Evolutionary conservation across 2,797 vertebrate species (phyloP).

Genomic region (Melanotaenia boesemani): DNA sequence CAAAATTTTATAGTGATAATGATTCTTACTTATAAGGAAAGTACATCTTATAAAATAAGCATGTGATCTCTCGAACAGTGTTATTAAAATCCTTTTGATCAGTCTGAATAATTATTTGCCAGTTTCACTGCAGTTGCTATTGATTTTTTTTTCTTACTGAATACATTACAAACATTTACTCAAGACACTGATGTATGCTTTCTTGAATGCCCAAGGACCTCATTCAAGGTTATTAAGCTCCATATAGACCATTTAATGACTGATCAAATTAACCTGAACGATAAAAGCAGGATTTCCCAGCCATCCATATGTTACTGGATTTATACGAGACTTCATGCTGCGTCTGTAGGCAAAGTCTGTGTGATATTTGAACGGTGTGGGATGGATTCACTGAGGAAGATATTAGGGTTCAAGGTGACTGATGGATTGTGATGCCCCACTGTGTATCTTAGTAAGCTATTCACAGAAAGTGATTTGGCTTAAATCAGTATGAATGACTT

Average conservation of each 20-base stretch:
- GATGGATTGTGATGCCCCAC: conserved; percentile 70
- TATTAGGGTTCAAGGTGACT: conserved; percentile 67
- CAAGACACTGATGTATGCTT: conserved; percentile 8
- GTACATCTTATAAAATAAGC: not conserved
- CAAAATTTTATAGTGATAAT: not conserved
- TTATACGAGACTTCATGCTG: conserved; percentile 60
- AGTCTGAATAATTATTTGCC: not conserved
- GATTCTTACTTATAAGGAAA: not conserved
- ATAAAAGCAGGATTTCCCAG: conserved; percentile 38
- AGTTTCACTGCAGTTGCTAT: not conserved
- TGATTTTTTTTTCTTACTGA: not conserved
- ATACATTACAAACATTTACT: not conserved
- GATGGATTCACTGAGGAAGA: conserved; percentile 53
- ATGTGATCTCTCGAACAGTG: not conserved
- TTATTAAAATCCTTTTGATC: not conserved
- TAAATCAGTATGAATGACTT: conserved; percentile 1
- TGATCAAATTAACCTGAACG: conserved; percentile 39
- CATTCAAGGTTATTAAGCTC: conserved; percentile 48
- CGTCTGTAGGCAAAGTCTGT: conserved; percentile 58
- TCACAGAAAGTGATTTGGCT: conserved; percentile 61
- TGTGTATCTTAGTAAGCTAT: conserved; percentile 67
- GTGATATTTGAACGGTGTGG: conserved; percentile 41
- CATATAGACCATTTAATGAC: conserved; percentile 36
- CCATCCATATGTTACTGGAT: conserved; percentile 65
- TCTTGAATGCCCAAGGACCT: conserved; percentile 17